Percentiles rank a stretch among this genome's conserved stretches.
These are phyloP conservation scores for Philaethria dido DNA, from an alignment of 2,888 invertebrate species.

Conservation along the genomic window DNA sequence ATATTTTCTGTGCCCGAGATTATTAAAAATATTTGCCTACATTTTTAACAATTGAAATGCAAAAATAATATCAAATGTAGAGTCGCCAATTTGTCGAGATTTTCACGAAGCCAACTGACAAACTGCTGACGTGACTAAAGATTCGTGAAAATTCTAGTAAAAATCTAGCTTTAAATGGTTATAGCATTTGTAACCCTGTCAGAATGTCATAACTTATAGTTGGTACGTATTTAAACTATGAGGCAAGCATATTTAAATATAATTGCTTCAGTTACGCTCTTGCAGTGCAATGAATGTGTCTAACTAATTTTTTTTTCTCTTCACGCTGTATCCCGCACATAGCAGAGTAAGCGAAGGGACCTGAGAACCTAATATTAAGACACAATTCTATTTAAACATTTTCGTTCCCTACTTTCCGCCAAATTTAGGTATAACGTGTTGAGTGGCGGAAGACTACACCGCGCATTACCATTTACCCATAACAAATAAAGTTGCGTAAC, in stretches of 20 bases:
- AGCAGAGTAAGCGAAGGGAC: no score
- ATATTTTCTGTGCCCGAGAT: background rate
- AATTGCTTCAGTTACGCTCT: no score
- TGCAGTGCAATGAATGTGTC: background rate
- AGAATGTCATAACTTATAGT: constrained; percentile 9
- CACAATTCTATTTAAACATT: no score
- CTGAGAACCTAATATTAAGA: no score
- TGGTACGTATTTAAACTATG: background rate
- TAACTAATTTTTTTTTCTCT: no score
- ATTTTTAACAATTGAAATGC: constrained; percentile 45
- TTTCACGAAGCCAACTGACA: constrained; percentile 38
- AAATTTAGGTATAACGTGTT: no score
- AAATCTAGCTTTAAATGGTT: constrained; percentile 20
- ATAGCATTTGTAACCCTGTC: constrained; percentile 4
- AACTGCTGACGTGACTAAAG: constrained; percentile 34
- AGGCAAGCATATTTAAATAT: background rate
- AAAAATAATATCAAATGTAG: constrained; percentile 38
- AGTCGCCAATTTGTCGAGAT: constrained; percentile 41
- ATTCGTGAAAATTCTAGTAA: constrained; percentile 20
- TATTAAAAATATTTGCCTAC: background rate
- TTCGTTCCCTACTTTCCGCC: no score
- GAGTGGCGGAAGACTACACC: no score
- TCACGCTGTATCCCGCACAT: no score
- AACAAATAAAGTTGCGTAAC: no score
- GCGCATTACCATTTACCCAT: no score